Evolutionary conservation across 2,888 invertebrate genomes (phyloP), one percentile per base, ranked within the genome.

Genomic region (Dugesia japonica): DNA sequence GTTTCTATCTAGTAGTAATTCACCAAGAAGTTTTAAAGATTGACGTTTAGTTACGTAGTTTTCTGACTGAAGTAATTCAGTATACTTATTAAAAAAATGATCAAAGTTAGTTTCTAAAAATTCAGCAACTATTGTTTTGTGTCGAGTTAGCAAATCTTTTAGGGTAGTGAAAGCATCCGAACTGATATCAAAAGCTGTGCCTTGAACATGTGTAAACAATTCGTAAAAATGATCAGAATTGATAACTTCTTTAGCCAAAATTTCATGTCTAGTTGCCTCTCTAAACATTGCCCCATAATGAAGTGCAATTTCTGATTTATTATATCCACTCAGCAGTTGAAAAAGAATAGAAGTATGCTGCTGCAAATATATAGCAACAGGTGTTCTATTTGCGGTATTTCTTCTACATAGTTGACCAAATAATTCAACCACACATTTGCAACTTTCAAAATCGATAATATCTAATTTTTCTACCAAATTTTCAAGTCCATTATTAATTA

Each of bases 121-220:
- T 86, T 95, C 95, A 76, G 98, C 94, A 86, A 94, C 93, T 83
- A 98, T 87, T 84, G 93, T 81, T 81, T 88, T 87, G 82, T 87
- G 87, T 80, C 85, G 85, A 9, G 87, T 87, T 72, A 87, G 81
- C 76, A 87, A 80, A 79, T 87, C 87, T 86, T 99, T 99, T 88
- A 99, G 98, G 81, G 98, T 98, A 85, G 97, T 94, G 88, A 99
- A 99, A 87, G 98, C 98, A 90, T 99, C 98, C 81, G 97, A 97
- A 85, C 98, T 98, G 85, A 99, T 97, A 89, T 99, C 98, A 88
- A 99, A 99, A 81, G 97, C 97, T 81, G 97, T 95, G 81, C 97
- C 93, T 88, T 99, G 98, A 82, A 99, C 97, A 86, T 97, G 99
- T 86, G 91, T 90, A 87, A 99, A 99, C 89, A 99, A 98, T 87